These are phyloP conservation scores for Enteromius thamalakanensis DNA, from an alignment of 2,797 vertebrate genomes.

Conservation along the genomic window DNA sequence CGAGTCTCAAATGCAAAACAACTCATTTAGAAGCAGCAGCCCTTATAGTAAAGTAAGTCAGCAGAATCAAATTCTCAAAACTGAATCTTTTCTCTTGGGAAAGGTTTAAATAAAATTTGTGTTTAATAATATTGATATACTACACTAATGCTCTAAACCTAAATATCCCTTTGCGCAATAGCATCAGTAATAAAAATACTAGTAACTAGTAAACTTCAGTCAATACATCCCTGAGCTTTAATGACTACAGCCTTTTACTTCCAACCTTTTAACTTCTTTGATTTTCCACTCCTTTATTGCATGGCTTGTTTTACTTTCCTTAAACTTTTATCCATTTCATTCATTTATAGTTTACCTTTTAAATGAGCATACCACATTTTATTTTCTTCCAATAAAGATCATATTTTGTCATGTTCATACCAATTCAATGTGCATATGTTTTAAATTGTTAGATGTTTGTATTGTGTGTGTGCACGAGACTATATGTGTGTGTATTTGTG, in stretches of 20 bases:
- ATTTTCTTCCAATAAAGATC: not conserved
- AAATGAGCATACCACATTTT: not conserved
- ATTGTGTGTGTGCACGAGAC: conserved; percentile 12
- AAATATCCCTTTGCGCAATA: not conserved
- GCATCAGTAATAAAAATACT: not conserved
- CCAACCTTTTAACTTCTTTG: not conserved
- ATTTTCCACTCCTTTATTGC: not conserved
- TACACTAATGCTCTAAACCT: conserved; percentile 11
- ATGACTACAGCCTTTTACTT: not conserved
- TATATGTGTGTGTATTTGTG: not conserved
- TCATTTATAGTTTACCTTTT: not conserved
- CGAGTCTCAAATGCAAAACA: conserved; percentile 28
- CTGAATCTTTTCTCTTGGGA: not conserved
- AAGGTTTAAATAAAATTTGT: not conserved
- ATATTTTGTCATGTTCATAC: not conserved
- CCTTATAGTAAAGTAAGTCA: conserved; percentile 26
- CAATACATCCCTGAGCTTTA: not conserved
- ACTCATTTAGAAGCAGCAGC: conserved; percentile 15
- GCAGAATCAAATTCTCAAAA: conserved; percentile 6
- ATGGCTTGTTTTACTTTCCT: not conserved
- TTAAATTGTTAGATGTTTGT: not conserved
- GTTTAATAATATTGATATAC: not conserved
- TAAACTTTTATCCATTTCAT: not conserved
- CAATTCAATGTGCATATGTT: conserved; percentile 7
- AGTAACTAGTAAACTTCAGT: not conserved